These are phyloP conservation scores for Micronycteris hirsuta DNA, from an alignment of 2,113 vertebrate genomes.

Conservation along the genomic window DNA sequence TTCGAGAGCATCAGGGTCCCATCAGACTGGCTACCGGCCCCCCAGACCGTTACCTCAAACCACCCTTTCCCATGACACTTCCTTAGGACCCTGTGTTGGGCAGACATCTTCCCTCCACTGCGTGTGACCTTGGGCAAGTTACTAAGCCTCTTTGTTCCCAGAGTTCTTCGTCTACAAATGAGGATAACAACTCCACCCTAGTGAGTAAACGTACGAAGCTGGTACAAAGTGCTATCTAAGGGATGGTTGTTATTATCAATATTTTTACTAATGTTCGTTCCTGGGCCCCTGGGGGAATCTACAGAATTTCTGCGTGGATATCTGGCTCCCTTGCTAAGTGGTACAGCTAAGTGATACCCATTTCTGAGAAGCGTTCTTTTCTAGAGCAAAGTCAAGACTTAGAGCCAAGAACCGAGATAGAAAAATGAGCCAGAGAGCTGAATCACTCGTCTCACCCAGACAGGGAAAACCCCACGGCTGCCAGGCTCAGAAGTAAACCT, in stretches of 20 bases:
- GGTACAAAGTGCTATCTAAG: neutral
- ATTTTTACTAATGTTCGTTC: neutral
- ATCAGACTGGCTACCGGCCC: neutral
- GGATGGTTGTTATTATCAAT: neutral
- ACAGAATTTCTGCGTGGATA: neutral
- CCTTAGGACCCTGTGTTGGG: neutral
- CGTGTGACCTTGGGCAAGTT: neutral
- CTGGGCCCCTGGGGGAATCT: neutral
- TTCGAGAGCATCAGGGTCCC: neutral
- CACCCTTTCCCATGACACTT: neutral
- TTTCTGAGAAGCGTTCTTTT: slow-evolving; percentile 32
- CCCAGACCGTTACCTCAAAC: neutral
- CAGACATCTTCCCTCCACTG: neutral
- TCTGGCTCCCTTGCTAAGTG: neutral
- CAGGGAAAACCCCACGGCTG: slow-evolving; percentile 32
- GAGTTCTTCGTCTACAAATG: neutral
- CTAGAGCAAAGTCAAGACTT: neutral
- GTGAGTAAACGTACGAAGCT: neutral
- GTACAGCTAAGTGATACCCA: neutral
- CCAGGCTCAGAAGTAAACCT: neutral
- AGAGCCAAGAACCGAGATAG: slow-evolving; percentile 10
- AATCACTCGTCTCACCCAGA: slow-evolving; percentile 25
- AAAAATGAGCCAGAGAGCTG: slow-evolving; percentile 22
- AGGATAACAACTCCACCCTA: neutral
- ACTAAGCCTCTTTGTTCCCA: neutral